Base-by-base conservation (phyloP, 2,113 vertebrate genomes). In the Typhlomys cinereus region DNA sequence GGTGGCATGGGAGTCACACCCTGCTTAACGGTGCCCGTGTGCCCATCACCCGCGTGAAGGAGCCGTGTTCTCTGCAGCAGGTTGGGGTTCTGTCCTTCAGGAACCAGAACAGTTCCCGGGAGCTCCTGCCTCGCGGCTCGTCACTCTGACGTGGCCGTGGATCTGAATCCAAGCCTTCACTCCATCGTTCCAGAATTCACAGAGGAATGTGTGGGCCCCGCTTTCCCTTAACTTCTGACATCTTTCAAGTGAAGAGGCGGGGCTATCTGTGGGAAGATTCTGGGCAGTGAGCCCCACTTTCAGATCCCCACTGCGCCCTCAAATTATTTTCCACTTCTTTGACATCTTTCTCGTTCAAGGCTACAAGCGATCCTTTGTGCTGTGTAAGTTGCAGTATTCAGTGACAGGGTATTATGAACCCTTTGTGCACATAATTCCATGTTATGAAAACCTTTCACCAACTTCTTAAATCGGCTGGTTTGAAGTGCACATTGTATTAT, bases 371-470 rank as follows among this genome's bases (percentile, higher is more conserved):
- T 52, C 61, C 92, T 91, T 64, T 92, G 91, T 90, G 84, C 95
- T 57, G 67, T 21, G 92, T 66, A 73, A 89, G 94, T 91, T 62
- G 89, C 70, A 81, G 95, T 71, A 34, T 52, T 94, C 75, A 4
- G 84, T 93, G 95, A 94, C 95, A 93, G 92, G 89, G 92, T 76
- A 50, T 94, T 83, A 89, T 21, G 91, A 94, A 75, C 76, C 93
- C 94, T 95, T 94, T 95, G 94, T 95, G 91, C 66, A 44, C 62
- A 20, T 96, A 96, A 96, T 95, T 96, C 86, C 83, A 76, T 94
- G 96, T 95, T 96, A 94, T 94, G 96, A 96, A 96, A 94, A 96
- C 94, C 95, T 96, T 93, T 94, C 95, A 91, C 89, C 71, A 71
- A 31, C 87, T 89, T 87, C 92, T 94, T 87, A 91, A 92, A 93